phyloP scores from a whole-genome alignment of 2,888 invertebrate species.

The Atethmia centrago region DNA sequence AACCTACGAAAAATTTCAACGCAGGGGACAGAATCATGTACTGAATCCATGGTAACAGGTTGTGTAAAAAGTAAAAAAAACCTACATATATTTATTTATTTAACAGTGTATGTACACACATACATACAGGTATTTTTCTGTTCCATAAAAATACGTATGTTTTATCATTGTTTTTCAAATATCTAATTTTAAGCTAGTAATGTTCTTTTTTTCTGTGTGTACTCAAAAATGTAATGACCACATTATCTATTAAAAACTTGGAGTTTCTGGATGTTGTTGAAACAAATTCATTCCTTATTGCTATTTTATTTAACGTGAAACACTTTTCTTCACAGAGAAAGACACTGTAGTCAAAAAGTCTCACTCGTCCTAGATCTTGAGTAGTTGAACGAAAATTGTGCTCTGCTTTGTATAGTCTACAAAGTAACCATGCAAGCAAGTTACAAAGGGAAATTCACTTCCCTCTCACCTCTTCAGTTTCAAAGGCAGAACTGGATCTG shows the following conservation, averaged over 20 bases:
- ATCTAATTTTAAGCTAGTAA: no score
- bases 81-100: no score
- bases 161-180: no score
- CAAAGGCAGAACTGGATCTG: constrained; percentile 53
- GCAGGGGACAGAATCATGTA: no score
- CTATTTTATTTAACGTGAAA: background rate
- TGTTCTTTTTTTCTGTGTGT: no score
- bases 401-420: constrained; percentile 27
- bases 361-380: constrained; percentile 24
- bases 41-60: no score
- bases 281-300: background rate
- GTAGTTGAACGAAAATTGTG: constrained; percentile 40
- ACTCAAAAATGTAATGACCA: background rate
- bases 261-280: no score
- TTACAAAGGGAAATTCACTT: constrained; percentile 55
- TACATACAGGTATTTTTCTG: no score
- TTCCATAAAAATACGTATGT: no score
- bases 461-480: constrained; percentile 49
- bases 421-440: constrained; percentile 56
- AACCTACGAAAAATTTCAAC: no score
- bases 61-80: no score
- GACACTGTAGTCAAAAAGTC: constrained; percentile 24
- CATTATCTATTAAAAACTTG: background rate
- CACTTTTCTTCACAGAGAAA: constrained; percentile 17
- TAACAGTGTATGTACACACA: no score